phyloP scores from a whole-genome alignment of 2,797 vertebrate genomes.

The Rachycentron canadum region DNA sequence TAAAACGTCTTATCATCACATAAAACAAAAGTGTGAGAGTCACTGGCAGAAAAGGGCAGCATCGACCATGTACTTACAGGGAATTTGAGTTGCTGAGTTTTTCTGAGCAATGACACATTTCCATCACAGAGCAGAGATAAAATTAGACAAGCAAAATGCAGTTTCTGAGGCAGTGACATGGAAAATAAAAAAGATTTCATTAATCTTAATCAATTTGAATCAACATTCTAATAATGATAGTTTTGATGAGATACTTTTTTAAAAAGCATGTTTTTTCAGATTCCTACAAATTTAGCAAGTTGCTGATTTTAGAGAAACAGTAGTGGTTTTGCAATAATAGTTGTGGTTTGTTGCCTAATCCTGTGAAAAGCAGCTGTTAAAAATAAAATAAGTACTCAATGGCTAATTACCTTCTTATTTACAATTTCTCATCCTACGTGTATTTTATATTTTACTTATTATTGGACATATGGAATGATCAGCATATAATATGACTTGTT shows the following conservation, averaged over 20 bases:
- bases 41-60: background rate
- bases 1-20: background rate
- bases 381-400: background rate
- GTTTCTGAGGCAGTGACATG: background rate
- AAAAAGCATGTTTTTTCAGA: background rate
- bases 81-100: background rate
- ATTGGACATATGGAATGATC: background rate
- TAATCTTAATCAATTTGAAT: background rate
- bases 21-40: background rate
- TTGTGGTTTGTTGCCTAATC: background rate
- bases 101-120: background rate
- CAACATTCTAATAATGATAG: background rate
- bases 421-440: background rate
- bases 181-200: background rate
- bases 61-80: background rate
- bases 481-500: background rate
- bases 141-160: background rate
- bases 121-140: background rate
- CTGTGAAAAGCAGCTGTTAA: background rate
- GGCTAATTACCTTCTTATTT: background rate
- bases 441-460: background rate
- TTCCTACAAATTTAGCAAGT: background rate
- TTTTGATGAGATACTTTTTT: background rate
- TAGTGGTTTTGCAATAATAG: background rate
- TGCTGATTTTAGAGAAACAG: too few relatives aligned